Base-by-base conservation (phyloP, 2,113 vertebrate species). In the Mohoua ochrocephala region DNA sequence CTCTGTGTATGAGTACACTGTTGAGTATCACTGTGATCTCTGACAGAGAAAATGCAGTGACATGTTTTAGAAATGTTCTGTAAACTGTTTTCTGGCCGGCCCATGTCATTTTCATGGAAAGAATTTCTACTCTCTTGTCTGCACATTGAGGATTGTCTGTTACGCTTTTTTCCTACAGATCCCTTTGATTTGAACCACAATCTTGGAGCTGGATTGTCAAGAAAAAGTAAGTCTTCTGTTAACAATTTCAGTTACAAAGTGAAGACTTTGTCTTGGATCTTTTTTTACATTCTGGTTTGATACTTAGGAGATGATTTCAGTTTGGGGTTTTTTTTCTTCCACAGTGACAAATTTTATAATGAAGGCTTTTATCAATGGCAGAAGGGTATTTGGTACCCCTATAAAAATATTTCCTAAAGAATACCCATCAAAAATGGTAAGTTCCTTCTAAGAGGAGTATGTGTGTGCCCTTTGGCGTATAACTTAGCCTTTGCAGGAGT, bases 341-440 rank as follows among this genome's bases (percentile, higher is more conserved):
- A 84, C 93, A 99, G 99, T 99, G 99, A 99, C 99, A 76, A 99
- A 99, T 98, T 99, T 99, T 98, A 99, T 99, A 97, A 99, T 99
- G 99, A 99, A 99, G 97, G 99, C 99, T 61, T 99, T 99, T 97
- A 99, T 99, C 94, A 99, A 99, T 89, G 99, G 99, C 74, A 98
- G 99, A 97, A 98, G 98, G 80, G 97, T 99, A 91, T 99, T 99
- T 97, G 99, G 99, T 84, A 98, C 98, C 27, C 98, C 99, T 42
- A 10, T 99, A 87, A 98, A 98, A 98, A 87, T 71, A 94, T 97
- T 99, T 86, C 98, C 98, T 86, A 98, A 98, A 37, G 97, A 98
- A 80, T 99, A 98, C 95, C 95, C 98, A 42, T 98, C 97, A 96
- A 98, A 98, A 93, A 99, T 99, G 99, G 99, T 99, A 90, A 98